These are phyloP conservation scores for Sterrhoptilus dennistouni DNA, from an alignment of 2,113 vertebrate species.

Conservation along the genomic window DNA sequence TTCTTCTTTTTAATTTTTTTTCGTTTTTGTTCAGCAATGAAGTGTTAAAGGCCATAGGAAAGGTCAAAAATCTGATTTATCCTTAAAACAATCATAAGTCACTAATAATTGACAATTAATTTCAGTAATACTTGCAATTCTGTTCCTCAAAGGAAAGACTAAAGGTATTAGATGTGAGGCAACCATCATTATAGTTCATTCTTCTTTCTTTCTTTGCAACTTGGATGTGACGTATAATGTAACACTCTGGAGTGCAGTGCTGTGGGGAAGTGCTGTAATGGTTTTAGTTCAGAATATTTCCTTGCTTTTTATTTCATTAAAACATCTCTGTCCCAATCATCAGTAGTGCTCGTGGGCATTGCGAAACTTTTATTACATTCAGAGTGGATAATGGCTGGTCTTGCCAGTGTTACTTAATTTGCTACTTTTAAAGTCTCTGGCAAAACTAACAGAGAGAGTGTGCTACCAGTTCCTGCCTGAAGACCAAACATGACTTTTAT, in stretches of 20 bases:
- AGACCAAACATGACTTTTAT: not conserved
- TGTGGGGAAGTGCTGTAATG: not conserved
- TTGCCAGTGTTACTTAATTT: not conserved
- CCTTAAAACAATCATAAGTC: not conserved
- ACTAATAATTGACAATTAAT: not conserved
- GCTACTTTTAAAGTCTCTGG: not conserved
- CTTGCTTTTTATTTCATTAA: not conserved
- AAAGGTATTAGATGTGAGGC: not conserved
- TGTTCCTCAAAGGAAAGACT: not conserved
- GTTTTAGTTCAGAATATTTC: not conserved
- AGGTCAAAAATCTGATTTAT: not conserved
- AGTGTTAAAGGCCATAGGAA: not conserved
- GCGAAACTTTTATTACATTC: not conserved
- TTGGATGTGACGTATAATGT: not conserved
- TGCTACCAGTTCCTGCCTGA: not conserved
- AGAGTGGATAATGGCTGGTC: not conserved
- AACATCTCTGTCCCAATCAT: not conserved
- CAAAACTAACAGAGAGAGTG: not conserved
- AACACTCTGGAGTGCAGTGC: not conserved
- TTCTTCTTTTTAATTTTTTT: not conserved
- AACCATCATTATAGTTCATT: not conserved
- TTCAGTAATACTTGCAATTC: not conserved
- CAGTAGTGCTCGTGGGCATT: not conserved
- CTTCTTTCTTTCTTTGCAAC: not conserved
- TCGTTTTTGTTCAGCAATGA: not conserved